Evolutionary conservation across 2,797 vertebrate genomes (phyloP), one percentile per base, ranked within the genome.

Genomic region (Champsocephalus esox): DNA sequence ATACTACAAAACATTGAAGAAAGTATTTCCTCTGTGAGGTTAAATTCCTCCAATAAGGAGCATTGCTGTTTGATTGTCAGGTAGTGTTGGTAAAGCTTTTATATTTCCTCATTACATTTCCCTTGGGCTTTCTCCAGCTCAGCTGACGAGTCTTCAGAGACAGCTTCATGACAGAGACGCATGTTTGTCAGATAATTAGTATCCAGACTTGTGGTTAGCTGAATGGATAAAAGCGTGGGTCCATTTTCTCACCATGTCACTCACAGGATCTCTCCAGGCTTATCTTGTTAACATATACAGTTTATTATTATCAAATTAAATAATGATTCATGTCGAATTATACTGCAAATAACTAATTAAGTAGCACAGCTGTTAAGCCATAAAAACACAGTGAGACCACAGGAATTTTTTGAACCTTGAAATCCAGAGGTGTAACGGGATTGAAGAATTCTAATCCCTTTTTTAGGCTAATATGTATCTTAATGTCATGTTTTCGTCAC

Each of bases 191-290:
- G 41, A 77, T 63, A 32, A 71, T 48, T 58, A 9, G 44, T 32
- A 38, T 69, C 64, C 66, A 16, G 43, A 66, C 62, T n/a, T 24
- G 24, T 56, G 8, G 45, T 0, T 7, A 69, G 19, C 24, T 48
- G 9, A 81, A 45, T 12, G 13, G 16, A 66, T 41, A 49, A 70
- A 80, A n/a, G 75, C 70, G 64, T 57, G 28, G 9, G 19, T 51
- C 63, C 24, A 12, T 50, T 55, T 62, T 76, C 59, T 76, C 59
- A 58, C 12, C 1, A n/a, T 69, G 66, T 70, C 67, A 55, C 54
- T 72, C 63, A 69, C 51, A 12, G 3, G 38, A 49, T 66, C 62
- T 66, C 65, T 73, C 19, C 28, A 10, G 28, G 51, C 70, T 48
- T 10, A 63, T 67, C 12, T 49, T 34, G 19, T 45, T 62, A 12